phyloP scores from a whole-genome alignment of 2,797 vertebrate genomes.

The Sternarchorhynchus goeldii region DNA sequence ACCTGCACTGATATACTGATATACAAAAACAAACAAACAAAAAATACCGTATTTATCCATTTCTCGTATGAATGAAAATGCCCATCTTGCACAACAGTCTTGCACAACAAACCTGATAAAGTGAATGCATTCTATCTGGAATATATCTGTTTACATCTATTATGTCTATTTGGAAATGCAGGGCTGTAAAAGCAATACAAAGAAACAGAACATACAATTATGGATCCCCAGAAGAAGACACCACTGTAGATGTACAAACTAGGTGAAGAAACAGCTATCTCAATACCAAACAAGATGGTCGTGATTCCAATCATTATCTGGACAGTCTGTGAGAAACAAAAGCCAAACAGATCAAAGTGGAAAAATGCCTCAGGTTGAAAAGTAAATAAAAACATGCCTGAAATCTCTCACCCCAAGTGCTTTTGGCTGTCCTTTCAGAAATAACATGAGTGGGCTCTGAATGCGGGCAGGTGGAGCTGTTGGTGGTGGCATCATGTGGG shows the following conservation, averaged over 20 bases:
- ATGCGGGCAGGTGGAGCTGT: not conserved
- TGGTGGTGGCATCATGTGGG: not conserved
- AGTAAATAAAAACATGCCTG: not conserved
- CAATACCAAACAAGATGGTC: slow-evolving; percentile 18
- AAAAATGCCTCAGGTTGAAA: not conserved
- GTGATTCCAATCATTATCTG: slow-evolving; percentile 36
- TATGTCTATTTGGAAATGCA: not conserved
- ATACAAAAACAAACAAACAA: not conserved
- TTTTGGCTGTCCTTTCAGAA: slow-evolving; percentile 29
- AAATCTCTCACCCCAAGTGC: slow-evolving; percentile 1
- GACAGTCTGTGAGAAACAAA: slow-evolving; percentile 20
- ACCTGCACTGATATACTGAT: slow-evolving; percentile 46
- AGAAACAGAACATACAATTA: slow-evolving; percentile 7
- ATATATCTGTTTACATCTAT: no score
- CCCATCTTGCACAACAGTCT: not conserved
- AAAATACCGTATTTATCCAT: not conserved
- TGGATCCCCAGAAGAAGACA: slow-evolving; percentile 27
- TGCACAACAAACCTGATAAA: not conserved
- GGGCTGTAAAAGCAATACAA: not conserved
- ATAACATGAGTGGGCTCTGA: not conserved
- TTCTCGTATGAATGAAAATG: not conserved
- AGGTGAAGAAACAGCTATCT: not conserved
- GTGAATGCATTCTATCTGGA: not conserved
- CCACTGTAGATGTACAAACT: not conserved
- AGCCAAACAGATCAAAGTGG: not conserved